Percentiles rank a stretch among this genome's conserved stretches.
These are phyloP conservation scores for Lophotis ruficrista DNA, from an alignment of 2,113 vertebrate species.

Conservation along the genomic window DNA sequence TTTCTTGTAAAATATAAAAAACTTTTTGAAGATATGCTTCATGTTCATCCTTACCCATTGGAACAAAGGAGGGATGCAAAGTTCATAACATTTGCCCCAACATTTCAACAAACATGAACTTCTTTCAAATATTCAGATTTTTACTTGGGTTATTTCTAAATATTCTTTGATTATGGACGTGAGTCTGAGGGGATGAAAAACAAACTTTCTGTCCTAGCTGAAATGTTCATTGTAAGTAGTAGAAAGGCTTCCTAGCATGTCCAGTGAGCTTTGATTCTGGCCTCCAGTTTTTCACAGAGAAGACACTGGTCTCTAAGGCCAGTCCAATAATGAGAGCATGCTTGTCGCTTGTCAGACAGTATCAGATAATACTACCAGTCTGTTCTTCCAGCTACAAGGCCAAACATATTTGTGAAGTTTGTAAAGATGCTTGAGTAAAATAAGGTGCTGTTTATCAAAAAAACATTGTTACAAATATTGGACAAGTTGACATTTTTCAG, in stretches of 20 bases:
- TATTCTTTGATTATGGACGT: not conserved
- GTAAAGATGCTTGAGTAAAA: not conserved
- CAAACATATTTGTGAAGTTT: not conserved
- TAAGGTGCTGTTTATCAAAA: not conserved
- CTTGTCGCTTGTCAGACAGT: not conserved
- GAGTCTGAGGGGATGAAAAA: not conserved
- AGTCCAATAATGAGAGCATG: fast-evolving
- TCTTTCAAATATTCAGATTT: not conserved
- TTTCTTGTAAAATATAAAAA: not conserved
- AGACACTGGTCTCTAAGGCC: fast-evolving
- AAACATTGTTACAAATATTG: not conserved
- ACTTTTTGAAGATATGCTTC: not conserved
- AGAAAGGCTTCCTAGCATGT: not conserved
- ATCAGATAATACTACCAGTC: fast-evolving
- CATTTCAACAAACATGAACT: not conserved
- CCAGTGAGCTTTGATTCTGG: not conserved
- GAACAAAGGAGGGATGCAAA: not conserved
- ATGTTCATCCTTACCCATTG: not conserved
- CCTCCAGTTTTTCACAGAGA: not conserved
- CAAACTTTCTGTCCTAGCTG: not conserved
- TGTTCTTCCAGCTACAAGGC: not conserved
- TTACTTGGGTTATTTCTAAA: not conserved
- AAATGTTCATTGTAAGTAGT: not conserved
- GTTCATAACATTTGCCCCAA: fast-evolving
- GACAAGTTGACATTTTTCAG: not conserved